Evolutionary conservation across 2,888 invertebrate species (phyloP), one percentile per base, ranked within the genome.

Genomic region (Sarcophaga carnaria): DNA sequence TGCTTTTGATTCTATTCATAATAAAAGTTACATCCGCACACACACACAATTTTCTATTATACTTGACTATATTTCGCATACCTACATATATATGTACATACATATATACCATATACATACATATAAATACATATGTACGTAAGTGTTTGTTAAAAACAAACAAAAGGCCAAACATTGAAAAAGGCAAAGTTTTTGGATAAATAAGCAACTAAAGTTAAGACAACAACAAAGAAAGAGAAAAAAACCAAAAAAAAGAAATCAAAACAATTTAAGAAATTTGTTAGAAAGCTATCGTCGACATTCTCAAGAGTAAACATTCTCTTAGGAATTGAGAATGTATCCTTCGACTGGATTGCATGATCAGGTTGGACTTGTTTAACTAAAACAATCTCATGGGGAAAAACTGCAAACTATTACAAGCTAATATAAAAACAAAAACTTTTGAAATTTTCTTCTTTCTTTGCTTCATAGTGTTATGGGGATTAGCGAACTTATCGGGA

Each of bases 161-260:
- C 77, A 81, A 74, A 81, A 47, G 81, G 64, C 69, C 74, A 67
- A 60, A 64, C 45, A 63, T 64, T 76, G 76, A 70, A 82, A 76
- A 78, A 78, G 85, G 69, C 77, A 78, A 85, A 81, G 85, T 85
- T 85, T 84, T 72, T 77, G 71, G 77, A 66, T 77, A 66, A 85
- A 72, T 63, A 72, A 66, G 22, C 69, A 70, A 37, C 66, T 37
- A 37, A 37, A 37, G 37, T 37, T 37, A 37, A 37, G 17, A 27
- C 66, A 11, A 70, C 1, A 70, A 74, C 14, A 70, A 20, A 11
- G 3, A 63, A 62, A 66, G n/a, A 37, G 0, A 37, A 37, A 37
- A 37, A 10, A 37, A 37, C 77, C 22, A 22, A 22, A 22, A 1
- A 22, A 22, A 22, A 22, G 22, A 69, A 72, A 81, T 72, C 67